Evolutionary conservation across 2,888 invertebrate genomes (phyloP).

Genomic region (Plagodis pulveraria): DNA sequence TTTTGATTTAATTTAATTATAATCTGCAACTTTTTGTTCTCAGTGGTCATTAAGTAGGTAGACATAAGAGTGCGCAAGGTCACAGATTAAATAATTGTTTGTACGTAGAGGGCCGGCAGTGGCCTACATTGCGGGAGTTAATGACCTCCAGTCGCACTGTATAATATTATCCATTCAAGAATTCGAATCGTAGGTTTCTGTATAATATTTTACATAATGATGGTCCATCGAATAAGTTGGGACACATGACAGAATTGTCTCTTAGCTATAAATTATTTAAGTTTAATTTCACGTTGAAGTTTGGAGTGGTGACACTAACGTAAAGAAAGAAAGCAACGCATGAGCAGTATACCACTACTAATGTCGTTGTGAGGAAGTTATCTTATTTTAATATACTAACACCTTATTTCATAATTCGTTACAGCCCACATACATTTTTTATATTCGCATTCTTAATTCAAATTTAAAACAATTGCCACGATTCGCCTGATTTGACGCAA

Average conservation of each 20-base stretch:
- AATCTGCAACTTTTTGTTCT: conserved; percentile 37
- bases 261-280: too few relatives aligned
- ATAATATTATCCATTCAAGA: conserved; percentile 61
- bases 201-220: conserved; percentile 28
- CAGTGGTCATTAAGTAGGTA: conserved; percentile 34
- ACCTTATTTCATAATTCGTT: too few relatives aligned
- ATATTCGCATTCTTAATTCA: too few relatives aligned
- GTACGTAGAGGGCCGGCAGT: conserved; percentile 47
- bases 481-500: too few relatives aligned
- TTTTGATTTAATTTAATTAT: conserved; percentile 37
- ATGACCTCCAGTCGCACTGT: conserved; percentile 62
- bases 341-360: too few relatives aligned
- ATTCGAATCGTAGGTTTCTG: conserved; percentile 48
- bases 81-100: neutral
- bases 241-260: conserved; percentile 10
- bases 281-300: too few relatives aligned
- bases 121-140: conserved; percentile 65
- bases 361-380: too few relatives aligned
- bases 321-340: too few relatives aligned
- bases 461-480: too few relatives aligned
- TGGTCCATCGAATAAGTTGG: conserved; percentile 8
- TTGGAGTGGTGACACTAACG: too few relatives aligned
- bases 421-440: too few relatives aligned
- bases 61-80: neutral
- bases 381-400: too few relatives aligned